A percentile compares a stretch with the other conserved stretches of the same genome.
Evolutionary conservation across 2,888 invertebrate species (phyloP).

Genomic region (Nomada fucata): DNA sequence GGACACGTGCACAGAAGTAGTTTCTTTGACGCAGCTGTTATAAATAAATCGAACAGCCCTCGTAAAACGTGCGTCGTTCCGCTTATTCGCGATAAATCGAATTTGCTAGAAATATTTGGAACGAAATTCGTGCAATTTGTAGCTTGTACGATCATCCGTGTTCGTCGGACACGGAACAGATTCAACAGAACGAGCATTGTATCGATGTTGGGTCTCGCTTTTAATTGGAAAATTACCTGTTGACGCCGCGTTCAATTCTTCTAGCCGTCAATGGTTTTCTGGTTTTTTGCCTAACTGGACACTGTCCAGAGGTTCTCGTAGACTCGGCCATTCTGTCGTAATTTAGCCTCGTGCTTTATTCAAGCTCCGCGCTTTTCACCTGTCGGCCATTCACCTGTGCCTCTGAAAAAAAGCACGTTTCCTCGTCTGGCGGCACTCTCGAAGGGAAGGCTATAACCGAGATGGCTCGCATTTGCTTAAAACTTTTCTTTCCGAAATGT

Average conservation of each 20-base stretch:
- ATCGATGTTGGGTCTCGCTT: background rate
- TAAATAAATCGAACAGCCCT: background rate
- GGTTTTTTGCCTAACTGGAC: constrained; percentile 57
- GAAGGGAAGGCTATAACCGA: background rate
- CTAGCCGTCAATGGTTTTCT: background rate
- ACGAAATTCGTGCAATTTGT: too few relatives aligned
- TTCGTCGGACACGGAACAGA: too few relatives aligned
- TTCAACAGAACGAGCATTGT: too few relatives aligned
- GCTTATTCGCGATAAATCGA: background rate
- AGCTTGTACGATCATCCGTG: too few relatives aligned
- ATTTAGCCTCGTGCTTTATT: constrained; percentile 58
- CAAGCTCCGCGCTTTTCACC: constrained; percentile 51
- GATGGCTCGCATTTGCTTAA: constrained; percentile 23
- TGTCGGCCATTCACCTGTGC: constrained; percentile 42
- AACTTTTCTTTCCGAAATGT: constrained; percentile 12
- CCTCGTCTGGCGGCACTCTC: too few relatives aligned
- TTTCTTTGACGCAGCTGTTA: background rate
- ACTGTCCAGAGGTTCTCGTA: constrained; percentile 62
- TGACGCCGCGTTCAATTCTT: background rate
- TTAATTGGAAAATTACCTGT: background rate
- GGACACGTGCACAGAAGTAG: background rate
- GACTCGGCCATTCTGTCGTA: constrained; percentile 64
- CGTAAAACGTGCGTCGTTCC: background rate
- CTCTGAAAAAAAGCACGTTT: constrained; percentile 8
- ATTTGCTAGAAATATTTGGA: too few relatives aligned